A percentile compares a stretch with the other conserved stretches of the same genome.
These are phyloP conservation scores for Sitodiplosis mosellana DNA, from an alignment of 1,140 invertebrate genomes.

Conservation along the genomic window DNA sequence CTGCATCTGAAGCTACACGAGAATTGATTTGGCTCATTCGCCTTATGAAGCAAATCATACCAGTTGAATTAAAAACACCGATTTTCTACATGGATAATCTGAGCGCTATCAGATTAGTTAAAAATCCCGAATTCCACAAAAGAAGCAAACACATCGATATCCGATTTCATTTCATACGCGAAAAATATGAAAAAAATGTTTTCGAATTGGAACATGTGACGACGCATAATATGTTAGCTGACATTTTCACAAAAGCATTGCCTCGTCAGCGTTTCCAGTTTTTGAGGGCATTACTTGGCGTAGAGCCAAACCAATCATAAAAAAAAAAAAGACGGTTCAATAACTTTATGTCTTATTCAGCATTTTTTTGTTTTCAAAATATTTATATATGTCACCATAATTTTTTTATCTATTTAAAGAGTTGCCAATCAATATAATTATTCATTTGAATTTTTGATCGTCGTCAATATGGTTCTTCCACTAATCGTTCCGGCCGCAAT, in stretches of 20 bases:
- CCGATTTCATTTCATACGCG: constrained; percentile 9
- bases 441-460: too few relatives aligned
- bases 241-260: constrained; percentile 12
- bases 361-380: too few relatives aligned
- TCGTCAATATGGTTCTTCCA: too few relatives aligned
- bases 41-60: background rate
- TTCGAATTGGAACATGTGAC: constrained; percentile 8
- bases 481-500: too few relatives aligned
- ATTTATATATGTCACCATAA: too few relatives aligned
- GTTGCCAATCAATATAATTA: too few relatives aligned
- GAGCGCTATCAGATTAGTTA: constrained; percentile 9
- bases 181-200: constrained; percentile 6
- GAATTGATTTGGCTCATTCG: constrained; percentile 7
- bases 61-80: background rate
- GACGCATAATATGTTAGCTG: constrained; percentile 9
- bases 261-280: background rate
- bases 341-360: too few relatives aligned
- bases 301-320: too few relatives aligned
- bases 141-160: constrained; percentile 12
- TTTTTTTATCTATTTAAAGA: too few relatives aligned
- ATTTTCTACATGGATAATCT: constrained; percentile 10
- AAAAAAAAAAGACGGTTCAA: too few relatives aligned
- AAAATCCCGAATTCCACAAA: constrained; percentile 9
- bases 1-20: constrained; percentile 14
- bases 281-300: background rate